These are phyloP conservation scores for Ciconia boyciana DNA, from an alignment of 2,113 vertebrate genomes.

Conservation along the genomic window DNA sequence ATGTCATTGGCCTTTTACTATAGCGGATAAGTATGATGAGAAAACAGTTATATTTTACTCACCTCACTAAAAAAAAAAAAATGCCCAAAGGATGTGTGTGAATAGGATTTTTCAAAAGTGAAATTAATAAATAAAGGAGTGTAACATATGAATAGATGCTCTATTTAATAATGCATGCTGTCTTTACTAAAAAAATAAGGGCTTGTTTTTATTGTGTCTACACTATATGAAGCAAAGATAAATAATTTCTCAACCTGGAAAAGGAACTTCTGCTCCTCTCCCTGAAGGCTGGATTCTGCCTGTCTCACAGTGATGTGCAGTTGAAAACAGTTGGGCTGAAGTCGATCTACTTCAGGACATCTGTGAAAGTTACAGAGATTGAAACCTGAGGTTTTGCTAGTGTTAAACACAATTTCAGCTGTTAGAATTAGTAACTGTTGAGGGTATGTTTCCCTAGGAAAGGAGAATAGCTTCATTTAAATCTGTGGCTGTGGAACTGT, in stretches of 20 bases:
- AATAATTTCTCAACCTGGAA: slow-evolving; percentile 3
- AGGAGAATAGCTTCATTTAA: not conserved
- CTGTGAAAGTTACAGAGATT: not conserved
- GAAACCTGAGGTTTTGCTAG: not conserved
- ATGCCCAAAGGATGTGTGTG: not conserved
- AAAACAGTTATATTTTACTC: not conserved
- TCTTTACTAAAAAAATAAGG: not conserved
- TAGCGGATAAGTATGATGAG: not conserved
- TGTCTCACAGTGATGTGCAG: not conserved
- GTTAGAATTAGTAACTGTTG: not conserved
- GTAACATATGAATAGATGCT: not conserved
- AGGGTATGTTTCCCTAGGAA: not conserved
- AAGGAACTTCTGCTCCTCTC: not conserved
- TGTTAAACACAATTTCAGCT: not conserved
- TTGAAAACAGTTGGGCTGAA: not conserved
- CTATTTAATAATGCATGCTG: slow-evolving; percentile 29
- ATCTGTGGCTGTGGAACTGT: not conserved
- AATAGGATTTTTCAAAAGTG: not conserved
- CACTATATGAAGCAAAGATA: not conserved
- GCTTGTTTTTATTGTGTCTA: not conserved
- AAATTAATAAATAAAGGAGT: slow-evolving; percentile 9
- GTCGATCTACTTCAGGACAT: not conserved
- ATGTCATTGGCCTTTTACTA: not conserved
- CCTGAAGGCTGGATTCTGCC: not conserved
- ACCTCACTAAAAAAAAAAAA: not conserved